Evolutionary conservation across 1,140 invertebrate species (phyloP).

Genomic region (Spodoptera frugiperda): DNA sequence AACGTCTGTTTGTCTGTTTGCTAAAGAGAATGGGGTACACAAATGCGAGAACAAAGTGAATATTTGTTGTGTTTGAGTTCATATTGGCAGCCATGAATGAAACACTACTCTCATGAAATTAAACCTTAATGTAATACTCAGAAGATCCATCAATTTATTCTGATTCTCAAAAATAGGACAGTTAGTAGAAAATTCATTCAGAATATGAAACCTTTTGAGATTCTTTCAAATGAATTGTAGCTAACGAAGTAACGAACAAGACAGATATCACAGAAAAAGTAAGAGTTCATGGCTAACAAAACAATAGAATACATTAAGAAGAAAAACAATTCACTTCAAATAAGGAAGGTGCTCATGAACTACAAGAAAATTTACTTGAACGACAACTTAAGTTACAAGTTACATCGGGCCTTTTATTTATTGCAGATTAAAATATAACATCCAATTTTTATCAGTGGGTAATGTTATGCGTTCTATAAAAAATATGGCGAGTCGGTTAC

Average conservation of each 20-base stretch:
- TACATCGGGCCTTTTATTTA: no score
- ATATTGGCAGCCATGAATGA: not conserved
- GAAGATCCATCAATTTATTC: no score
- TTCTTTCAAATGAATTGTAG: not conserved
- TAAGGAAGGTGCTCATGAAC: slow-evolving; percentile 40
- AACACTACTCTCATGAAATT: no score
- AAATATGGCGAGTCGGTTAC: no score
- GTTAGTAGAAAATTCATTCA: no score
- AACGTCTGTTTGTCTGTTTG: slow-evolving; percentile 4
- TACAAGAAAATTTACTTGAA: slow-evolving; percentile 22
- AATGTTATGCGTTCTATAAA: no score
- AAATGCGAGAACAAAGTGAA: not conserved
- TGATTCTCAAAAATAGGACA: no score
- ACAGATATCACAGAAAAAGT: not conserved
- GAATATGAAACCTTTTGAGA: no score
- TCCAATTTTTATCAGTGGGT: no score
- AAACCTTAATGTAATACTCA: no score
- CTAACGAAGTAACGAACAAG: not conserved
- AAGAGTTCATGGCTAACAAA: slow-evolving; percentile 18
- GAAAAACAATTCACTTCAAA: slow-evolving; percentile 22
- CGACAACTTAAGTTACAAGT: not conserved
- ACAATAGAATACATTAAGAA: slow-evolving; percentile 1
- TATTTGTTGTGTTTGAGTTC: not conserved
- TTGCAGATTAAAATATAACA: no score
- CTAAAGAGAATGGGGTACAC: not conserved